phyloP scores from a whole-genome alignment of 1,140 invertebrate species.

The Euwallacea similis region DNA sequence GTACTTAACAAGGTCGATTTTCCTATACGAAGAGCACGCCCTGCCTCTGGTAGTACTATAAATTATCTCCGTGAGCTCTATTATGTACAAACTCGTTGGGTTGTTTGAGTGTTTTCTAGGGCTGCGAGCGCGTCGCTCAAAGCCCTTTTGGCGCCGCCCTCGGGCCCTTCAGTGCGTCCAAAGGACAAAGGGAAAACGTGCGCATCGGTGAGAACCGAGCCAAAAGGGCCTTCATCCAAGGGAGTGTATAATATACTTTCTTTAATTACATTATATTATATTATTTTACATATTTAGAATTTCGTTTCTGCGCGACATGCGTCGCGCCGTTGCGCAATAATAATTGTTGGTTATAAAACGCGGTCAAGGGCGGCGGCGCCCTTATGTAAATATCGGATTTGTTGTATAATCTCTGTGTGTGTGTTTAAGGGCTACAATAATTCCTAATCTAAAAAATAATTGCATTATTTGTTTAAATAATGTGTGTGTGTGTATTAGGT shows the following conservation, averaged over 20 bases:
- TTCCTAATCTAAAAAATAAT: constrained; percentile 43
- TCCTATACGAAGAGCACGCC: background rate
- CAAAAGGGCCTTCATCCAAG: constrained; percentile 32
- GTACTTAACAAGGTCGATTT: constrained; percentile 27
- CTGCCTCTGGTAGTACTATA: constrained; percentile 3
- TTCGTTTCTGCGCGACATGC: constrained; percentile 50
- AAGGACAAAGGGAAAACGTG: background rate
- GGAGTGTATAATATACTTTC: constrained; percentile 44
- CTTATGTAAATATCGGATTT: constrained; percentile 19
- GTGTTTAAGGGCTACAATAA: background rate
- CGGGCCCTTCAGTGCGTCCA: background rate
- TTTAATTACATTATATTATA: constrained; percentile 45
- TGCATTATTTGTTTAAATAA: constrained; percentile 40
- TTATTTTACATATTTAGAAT: constrained; percentile 54
- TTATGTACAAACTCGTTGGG: constrained; percentile 38
- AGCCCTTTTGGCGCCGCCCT: constrained; percentile 6
- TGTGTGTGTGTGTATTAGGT: constrained; percentile 36
- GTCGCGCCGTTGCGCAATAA: constrained; percentile 9
- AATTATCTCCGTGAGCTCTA: constrained; percentile 24
- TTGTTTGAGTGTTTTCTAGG: constrained; percentile 31
- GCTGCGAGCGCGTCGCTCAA: constrained; percentile 37
- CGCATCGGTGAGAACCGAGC: background rate
- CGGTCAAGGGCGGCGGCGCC: constrained; percentile 7
- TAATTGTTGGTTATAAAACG: background rate
- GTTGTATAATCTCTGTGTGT: constrained; percentile 11